These are phyloP conservation scores for Zosterops hypoxanthus DNA, from an alignment of 2,113 vertebrate species.

Conservation along the genomic window DNA sequence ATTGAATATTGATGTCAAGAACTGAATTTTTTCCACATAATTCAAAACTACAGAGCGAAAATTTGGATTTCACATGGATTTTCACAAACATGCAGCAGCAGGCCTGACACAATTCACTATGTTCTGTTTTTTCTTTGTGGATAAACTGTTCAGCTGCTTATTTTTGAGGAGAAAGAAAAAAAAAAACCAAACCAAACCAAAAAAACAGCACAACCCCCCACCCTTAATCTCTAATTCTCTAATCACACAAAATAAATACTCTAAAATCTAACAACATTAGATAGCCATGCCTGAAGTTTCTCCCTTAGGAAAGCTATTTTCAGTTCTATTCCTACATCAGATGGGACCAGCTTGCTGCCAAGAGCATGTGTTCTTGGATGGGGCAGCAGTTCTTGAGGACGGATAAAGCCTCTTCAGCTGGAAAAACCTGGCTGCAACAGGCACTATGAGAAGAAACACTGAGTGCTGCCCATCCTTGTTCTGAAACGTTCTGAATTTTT, in stretches of 20 bases:
- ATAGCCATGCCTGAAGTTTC: background rate
- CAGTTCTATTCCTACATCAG: constrained; percentile 28
- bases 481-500: background rate
- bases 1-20: background rate
- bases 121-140: background rate
- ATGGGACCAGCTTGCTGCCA: background rate
- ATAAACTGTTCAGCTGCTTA: background rate
- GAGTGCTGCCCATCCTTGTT: constrained; percentile 22
- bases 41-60: background rate
- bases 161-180: background rate
- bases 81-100: background rate
- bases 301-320: constrained; percentile 2
- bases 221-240: background rate
- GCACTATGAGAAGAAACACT: background rate
- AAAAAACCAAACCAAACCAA: background rate
- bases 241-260: background rate
- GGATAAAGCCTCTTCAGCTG: constrained; percentile 23
- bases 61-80: background rate
- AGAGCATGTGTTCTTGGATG: constrained; percentile 25
- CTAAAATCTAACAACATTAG: background rate
- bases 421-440: constrained; percentile 20
- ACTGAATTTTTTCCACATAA: background rate
- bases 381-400: background rate
- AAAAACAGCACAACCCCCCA: background rate
- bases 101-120: background rate